Evolutionary conservation across 2,888 invertebrate species (phyloP), one percentile per base, ranked within the genome.

Genomic region (Nycteola revayana): DNA sequence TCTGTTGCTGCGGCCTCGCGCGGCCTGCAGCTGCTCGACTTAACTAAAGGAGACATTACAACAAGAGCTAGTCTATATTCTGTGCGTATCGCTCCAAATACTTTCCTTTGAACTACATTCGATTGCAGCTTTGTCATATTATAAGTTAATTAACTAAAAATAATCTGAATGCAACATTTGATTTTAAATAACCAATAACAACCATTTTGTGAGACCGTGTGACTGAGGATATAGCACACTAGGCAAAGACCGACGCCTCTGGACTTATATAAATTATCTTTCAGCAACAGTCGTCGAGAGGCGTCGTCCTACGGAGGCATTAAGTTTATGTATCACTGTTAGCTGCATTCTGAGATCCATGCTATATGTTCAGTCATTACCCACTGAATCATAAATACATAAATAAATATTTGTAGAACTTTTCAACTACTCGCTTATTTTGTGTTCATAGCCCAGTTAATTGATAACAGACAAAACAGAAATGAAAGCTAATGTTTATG

Each of bases 311-410:
- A 59, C 49, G 49, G 62, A 42, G 74, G 71, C 71, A 69, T 57
- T 68, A 60, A 61, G 55, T 61, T 66, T 62, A 57, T 71, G 58
- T 70, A 73, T 72, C 61, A 76, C 61, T 73, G 61, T 70, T 65
- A 82, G 86, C 85, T 86, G 86, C 86, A 81, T 84, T 85, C 82
- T 88, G 88, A 88, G 88, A 88, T 88, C 88, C 80, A 81, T 81
- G 83, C 86, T 78, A 80, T 81, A 83, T 76, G 78, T 77, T 79
- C 86, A 84, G 85, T 80, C 78, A 75, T 69, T 74, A 84, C 78
- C 67, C 77, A 81, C 83, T 75, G 80, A 82, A 79, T 75, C 68
- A 76, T 77, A 75, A 74, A 79, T 75, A 79, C 64, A 76, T 79
- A 76, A 72, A 75, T 75, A 74, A 72, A 66, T 64, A 66, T 75